Evolutionary conservation across 2,113 vertebrate species (phyloP), one percentile per base, ranked within the genome.

Genomic region (Coturnix japonica): DNA sequence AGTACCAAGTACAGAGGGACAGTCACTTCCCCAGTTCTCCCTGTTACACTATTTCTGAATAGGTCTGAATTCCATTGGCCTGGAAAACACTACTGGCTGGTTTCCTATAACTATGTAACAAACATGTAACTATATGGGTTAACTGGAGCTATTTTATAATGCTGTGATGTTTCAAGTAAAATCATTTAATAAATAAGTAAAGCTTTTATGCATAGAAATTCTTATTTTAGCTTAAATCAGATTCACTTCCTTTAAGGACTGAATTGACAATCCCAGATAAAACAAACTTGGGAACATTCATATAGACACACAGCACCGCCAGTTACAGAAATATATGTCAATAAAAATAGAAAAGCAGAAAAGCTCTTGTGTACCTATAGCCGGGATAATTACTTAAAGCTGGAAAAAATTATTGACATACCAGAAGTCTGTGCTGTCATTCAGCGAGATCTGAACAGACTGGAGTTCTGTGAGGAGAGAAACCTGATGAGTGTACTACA

Each of bases 261-360:
- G 53, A 66, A 51, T 28, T 44, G 14, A 23, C 14, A 73, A 67
- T 31, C 33, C 17, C 9, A 33, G 3, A 23, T 59, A 59, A 70
- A 64, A 74, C 4, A 44, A 63, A 9, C 9, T n/a, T 46, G 23
- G 51, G 11, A 73, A 67, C 6, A n/a, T 28, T 33, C n/a, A 35
- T 64, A 41, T 16, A 60, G 49, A 49, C 9, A 49, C 13, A 54
- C 3, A 47, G 0, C 0, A 47, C 7, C 7, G n/a, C 11, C 7
- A 39, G 4, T 51, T 63, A 86, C 13, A 26, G 74, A 69, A 69
- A 30, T n/a, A 47, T 19, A 6, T 54, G 47, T 12, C 49, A 30
- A 43, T 31, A 26, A 37, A 61, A 71, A 44, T 44, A 61, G 60
- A 33, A 56, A 54, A 5, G 4, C 13, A 47, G 22, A 65, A 70